phyloP scores from a whole-genome alignment of 1,140 invertebrate species.

The Zaprionus davidi region DNA sequence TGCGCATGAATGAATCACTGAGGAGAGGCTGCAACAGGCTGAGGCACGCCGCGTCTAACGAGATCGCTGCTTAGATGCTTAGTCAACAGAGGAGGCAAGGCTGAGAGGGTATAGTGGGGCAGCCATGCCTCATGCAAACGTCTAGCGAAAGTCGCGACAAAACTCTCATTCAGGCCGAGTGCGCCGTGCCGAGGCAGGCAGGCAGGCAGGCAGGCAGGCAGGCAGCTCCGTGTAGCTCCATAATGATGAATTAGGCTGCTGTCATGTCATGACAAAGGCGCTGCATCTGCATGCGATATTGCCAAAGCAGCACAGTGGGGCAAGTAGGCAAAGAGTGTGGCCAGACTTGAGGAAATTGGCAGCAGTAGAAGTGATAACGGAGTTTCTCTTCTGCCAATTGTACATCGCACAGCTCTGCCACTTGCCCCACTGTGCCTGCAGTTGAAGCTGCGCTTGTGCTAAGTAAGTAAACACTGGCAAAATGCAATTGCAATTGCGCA shows the following conservation, averaged over 20 bases:
- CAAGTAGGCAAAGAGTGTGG: background rate
- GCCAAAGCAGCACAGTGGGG: slow-evolving; percentile 31
- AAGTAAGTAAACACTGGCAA: slow-evolving; percentile 73
- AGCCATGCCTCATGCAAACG: slow-evolving; percentile 62
- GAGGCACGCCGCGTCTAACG: slow-evolving; percentile 44
- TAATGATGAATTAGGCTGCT: slow-evolving; percentile 84
- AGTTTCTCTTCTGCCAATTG: background rate
- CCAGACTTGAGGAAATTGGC: background rate
- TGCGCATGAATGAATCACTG: slow-evolving; percentile 77
- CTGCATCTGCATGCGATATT: slow-evolving; percentile 71
- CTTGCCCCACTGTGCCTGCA: slow-evolving; percentile 13
- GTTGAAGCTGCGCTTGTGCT: slow-evolving; percentile 26
- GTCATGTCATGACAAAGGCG: slow-evolving; percentile 83
- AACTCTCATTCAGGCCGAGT: slow-evolving; percentile 67
- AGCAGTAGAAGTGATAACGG: background rate
- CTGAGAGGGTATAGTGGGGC: background rate
- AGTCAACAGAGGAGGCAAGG: background rate
- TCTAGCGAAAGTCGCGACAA: slow-evolving; percentile 82
- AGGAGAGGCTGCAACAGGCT: slow-evolving; percentile 13
- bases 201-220: slow-evolving; percentile 1
- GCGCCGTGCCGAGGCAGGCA: slow-evolving; percentile 11
- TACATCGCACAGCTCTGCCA: background rate
- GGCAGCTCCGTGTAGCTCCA: slow-evolving; percentile 55
- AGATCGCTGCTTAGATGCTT: slow-evolving; percentile 46
- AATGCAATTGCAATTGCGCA: slow-evolving; percentile 70